Evolutionary conservation across 2,113 vertebrate species (phyloP).

Genomic region (Dasypus novemcinctus): DNA sequence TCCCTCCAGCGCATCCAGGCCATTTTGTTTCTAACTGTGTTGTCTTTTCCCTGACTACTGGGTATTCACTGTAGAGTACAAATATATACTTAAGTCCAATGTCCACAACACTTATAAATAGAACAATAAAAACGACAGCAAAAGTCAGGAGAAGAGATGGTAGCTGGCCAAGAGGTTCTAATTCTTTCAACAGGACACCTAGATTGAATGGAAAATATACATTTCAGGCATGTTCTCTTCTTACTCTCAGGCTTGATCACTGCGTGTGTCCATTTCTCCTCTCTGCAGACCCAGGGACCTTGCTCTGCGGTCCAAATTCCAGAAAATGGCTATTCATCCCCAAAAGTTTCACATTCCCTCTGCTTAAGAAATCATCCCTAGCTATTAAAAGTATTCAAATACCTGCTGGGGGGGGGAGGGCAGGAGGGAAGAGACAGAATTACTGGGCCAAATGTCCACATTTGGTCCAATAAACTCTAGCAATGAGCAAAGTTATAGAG

Average conservation of each 20-base stretch:
- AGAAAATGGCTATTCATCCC: background rate
- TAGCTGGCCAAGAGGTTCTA: background rate
- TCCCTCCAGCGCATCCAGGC: slow-evolving; percentile 47
- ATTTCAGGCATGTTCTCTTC: background rate
- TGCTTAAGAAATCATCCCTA: background rate
- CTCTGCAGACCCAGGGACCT: background rate
- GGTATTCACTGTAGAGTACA: slow-evolving; percentile 55
- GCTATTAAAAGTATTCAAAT: background rate
- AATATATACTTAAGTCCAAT: slow-evolving; percentile 61
- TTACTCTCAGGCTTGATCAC: background rate
- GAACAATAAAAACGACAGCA: background rate
- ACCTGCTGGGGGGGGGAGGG: background rate
- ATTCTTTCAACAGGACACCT: background rate
- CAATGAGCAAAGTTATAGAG: background rate
- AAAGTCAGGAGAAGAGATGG: background rate
- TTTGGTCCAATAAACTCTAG: background rate
- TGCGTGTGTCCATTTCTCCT: background rate
- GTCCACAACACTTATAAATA: slow-evolving; percentile 39
- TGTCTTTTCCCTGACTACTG: slow-evolving; percentile 60
- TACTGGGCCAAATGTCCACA: background rate
- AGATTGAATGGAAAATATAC: background rate
- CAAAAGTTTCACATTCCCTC: background rate
- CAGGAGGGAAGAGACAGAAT: background rate
- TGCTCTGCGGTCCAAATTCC: background rate
- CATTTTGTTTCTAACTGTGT: slow-evolving; percentile 59